Base-by-base conservation (phyloP, 2,888 invertebrate species). In the Spodoptera exigua region DNA sequence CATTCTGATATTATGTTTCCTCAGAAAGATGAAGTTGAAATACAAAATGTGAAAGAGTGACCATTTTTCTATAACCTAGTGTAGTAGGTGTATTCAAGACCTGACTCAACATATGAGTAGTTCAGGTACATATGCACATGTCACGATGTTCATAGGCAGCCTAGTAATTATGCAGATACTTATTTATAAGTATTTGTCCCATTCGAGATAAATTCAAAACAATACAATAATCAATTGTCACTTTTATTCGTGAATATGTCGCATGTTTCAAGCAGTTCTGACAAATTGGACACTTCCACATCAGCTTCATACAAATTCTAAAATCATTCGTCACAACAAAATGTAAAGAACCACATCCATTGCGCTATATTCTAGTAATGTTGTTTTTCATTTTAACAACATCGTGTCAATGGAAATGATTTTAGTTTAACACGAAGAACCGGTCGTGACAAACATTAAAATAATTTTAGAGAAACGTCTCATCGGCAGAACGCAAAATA, bases 401-500 rank as follows among this genome's bases (percentile, higher is more conserved):
- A 46, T 45, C 36, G 11, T 58, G 16, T 44, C 69, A 61, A 61
- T 70, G 61, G 51, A 66, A 63, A 54, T 48, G 68, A 64, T 46
- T 47, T 36, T 56, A 61, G 48, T 65, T 35, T 34, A 53, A 34
- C 43, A 66, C 52, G 59, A 27, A 57, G 59, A 66, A 68, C 63
- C 67, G 68, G 61, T 74, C 69, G 76, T 81, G 80, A 84, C 82
- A 82, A 82, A 80, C 80, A 80, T 81, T 77, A 79, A 83, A 83
- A 86, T 84, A 81, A 85, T 85, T 89, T 87, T 83, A 86, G 86
- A 82, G 80, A 76, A 84, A 75, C 80, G 80, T 81, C 80, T 83
- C 79, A 80, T 78, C 79, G 78, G 74, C 85, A 85, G 84, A 85
- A 83, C 90, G 90, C 88, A 89, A 83, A 89, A 88, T 84, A 82